Evolutionary conservation across 2,888 invertebrate genomes (phyloP).

Genomic region (Hypena proboscidalis): DNA sequence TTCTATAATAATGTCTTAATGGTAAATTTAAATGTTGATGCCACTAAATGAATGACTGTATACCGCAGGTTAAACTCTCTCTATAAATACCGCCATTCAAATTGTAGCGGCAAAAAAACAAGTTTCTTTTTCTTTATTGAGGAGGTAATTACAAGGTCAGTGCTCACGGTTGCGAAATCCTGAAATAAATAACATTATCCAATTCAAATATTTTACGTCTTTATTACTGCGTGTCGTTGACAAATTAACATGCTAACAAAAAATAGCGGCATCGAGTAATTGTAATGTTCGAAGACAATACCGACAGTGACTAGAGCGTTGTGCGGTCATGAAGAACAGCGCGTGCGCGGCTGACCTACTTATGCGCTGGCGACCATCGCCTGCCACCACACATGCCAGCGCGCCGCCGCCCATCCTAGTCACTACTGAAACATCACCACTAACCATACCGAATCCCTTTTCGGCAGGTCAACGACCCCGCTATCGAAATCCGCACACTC

Average conservation of each 20-base stretch:
- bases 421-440: conserved; percentile 66
- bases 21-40: too few species aligned
- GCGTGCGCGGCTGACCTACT: conserved; percentile 78
- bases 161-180: conserved; percentile 16
- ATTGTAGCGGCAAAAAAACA: too few species aligned
- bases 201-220: conserved; percentile 10
- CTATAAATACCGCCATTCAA: too few species aligned
- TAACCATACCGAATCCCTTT: conserved; percentile 78
- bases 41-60: too few species aligned
- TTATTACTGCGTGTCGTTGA: conserved; percentile 11
- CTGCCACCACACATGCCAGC: conserved; percentile 63
- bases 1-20: too few species aligned
- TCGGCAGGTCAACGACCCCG: conserved; percentile 79
- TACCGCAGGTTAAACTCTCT: too few species aligned
- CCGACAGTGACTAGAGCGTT: conserved; percentile 42
- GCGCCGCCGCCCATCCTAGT: conserved; percentile 52
- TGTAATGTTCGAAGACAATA: conserved; percentile 41
- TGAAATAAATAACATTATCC: conserved; percentile 16
- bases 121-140: conserved; percentile 21
- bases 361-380: conserved; percentile 65
- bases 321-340: conserved; percentile 64
- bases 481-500: conserved; percentile 85
- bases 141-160: conserved; percentile 37
- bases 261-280: conserved; percentile 21
- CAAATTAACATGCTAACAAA: conserved; percentile 17